These are phyloP conservation scores for Phocoena sinus DNA, from an alignment of 2,113 vertebrate species.

Conservation along the genomic window DNA sequence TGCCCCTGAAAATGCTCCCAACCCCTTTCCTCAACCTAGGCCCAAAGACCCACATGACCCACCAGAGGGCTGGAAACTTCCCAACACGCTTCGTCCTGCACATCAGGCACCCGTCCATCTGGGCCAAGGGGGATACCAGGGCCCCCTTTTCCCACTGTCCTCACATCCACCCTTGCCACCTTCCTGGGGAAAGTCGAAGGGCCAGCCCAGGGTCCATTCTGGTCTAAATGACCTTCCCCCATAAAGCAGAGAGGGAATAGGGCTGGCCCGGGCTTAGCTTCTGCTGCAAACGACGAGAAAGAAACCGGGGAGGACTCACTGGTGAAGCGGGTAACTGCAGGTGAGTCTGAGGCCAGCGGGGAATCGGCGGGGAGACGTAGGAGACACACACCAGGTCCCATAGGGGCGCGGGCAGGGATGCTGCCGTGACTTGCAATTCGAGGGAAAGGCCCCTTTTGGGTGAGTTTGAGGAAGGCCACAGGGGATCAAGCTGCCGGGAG, in stretches of 20 bases:
- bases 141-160: rapidly evolving
- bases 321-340: neutral
- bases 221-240: neutral
- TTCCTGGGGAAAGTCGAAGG: neutral
- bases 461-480: neutral
- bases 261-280: rapidly evolving
- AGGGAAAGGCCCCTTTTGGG: neutral
- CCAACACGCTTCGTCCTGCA: rapidly evolving
- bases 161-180: neutral
- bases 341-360: rapidly evolving
- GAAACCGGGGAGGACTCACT: conserved; percentile 28
- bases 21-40: neutral
- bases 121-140: rapidly evolving
- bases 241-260: neutral
- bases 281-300: rapidly evolving
- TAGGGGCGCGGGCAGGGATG: rapidly evolving
- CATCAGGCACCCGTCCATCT: rapidly evolving
- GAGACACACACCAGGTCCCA: rapidly evolving
- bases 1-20: neutral
- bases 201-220: neutral
- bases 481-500: rapidly evolving
- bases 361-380: rapidly evolving
- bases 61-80: rapidly evolving
- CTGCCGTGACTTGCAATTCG: conserved; percentile 41
- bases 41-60: neutral